phyloP scores from a whole-genome alignment of 2,797 vertebrate genomes.

The Aphelocoma californica region DNA sequence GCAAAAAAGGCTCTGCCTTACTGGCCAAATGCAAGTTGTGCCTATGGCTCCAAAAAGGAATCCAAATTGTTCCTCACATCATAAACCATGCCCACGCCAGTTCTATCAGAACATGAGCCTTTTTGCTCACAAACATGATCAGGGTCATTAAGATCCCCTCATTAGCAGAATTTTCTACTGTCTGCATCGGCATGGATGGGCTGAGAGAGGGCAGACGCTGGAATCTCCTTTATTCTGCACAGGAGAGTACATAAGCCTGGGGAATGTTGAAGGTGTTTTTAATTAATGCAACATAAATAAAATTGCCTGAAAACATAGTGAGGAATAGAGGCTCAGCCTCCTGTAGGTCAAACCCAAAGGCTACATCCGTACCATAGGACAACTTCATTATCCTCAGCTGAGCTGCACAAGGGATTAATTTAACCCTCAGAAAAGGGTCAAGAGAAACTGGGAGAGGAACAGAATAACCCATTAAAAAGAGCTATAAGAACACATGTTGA shows the following conservation, averaged over 20 bases:
- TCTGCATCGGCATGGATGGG: not conserved
- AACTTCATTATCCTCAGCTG: conserved; percentile 45
- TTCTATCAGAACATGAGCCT: not conserved
- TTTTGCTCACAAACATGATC: not conserved
- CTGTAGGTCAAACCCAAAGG: conserved; percentile 37
- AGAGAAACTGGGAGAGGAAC: not conserved
- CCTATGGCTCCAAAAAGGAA: not conserved
- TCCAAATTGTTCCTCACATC: not conserved
- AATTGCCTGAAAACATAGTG: conserved; percentile 2
- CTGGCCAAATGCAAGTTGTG: not conserved
- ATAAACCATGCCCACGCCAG: not conserved
- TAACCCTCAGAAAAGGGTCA: conserved; percentile 33
- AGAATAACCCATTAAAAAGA: not conserved
- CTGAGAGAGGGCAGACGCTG: not conserved
- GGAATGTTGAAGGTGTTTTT: conserved; percentile 1
- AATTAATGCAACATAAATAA: conserved; percentile 43
- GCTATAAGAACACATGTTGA: not conserved
- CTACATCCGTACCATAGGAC: not conserved
- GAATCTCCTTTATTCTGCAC: not conserved
- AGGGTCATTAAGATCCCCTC: not conserved
- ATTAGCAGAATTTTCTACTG: not conserved
- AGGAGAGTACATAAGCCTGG: not conserved
- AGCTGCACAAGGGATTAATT: conserved; percentile 33
- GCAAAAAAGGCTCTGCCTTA: not conserved
- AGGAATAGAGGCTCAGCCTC: not conserved